Conservation (phyloP, 1,140 invertebrate species). For the Phymorhynchus buccinoides region DNA sequence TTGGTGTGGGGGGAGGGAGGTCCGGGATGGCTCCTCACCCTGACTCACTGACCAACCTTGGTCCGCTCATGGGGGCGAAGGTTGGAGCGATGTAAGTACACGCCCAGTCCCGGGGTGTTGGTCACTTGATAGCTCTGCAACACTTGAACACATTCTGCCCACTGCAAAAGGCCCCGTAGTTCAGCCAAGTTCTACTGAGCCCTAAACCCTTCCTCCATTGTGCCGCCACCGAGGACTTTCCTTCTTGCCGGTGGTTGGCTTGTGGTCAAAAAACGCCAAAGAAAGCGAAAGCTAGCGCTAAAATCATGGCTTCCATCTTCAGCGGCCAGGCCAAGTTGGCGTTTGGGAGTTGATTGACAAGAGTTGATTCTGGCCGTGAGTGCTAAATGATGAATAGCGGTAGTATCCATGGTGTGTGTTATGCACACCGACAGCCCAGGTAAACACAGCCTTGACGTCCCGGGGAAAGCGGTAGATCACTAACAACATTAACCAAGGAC, state of each 20-base stretch:
- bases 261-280: background rate
- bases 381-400: background rate
- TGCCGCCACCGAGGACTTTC: slow-evolving; percentile 21
- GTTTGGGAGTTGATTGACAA: background rate
- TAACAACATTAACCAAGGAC: background rate
- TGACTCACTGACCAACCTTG: slow-evolving; percentile 33
- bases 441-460: slow-evolving; percentile 33
- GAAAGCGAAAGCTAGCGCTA: background rate
- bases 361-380: slow-evolving; percentile 20
- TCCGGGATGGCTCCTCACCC: background rate
- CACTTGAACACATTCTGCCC: too few species aligned
- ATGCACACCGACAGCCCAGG: slow-evolving; percentile 14
- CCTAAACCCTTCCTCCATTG: background rate
- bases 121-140: slow-evolving; percentile 11
- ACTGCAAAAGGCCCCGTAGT: too few species aligned
- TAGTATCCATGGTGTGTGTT: slow-evolving; percentile 14
- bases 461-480: background rate
- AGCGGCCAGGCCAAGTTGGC: background rate
- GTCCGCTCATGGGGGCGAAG: too few species aligned
- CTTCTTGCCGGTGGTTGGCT: slow-evolving; percentile 17
- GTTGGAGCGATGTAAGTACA: slow-evolving; percentile 39
- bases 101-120: slow-evolving; percentile 29
- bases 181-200: background rate
- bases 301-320: slow-evolving; percentile 1
- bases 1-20: background rate